These are phyloP conservation scores for Acropora yongei DNA, from an alignment of 64 coral and sea anemone species.

Conservation along the genomic window DNA sequence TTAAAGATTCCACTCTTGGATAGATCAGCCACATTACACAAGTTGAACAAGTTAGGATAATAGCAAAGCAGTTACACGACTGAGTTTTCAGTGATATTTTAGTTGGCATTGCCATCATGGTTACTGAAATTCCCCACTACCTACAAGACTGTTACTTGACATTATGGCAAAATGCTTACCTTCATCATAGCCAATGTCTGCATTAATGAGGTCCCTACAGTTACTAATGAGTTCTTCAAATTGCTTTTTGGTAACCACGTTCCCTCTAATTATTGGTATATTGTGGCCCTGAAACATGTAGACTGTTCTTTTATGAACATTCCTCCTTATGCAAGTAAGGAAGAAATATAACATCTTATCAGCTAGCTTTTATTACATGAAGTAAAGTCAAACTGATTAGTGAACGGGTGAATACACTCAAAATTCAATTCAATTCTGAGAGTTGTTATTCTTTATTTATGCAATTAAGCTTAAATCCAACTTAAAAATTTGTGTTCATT, in stretches of 20 bases:
- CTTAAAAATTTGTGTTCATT: constrained; percentile 1
- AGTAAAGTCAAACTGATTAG: not conserved
- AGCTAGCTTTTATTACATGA: constrained; percentile 1
- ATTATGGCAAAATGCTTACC: constrained; percentile 43
- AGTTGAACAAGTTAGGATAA: not conserved
- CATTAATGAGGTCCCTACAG: constrained; percentile 3
- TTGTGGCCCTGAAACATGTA: constrained; percentile 26
- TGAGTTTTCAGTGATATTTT: not conserved
- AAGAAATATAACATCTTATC: constrained; percentile 5
- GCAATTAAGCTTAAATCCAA: constrained; percentile 4
- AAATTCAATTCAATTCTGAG: constrained; percentile 1
- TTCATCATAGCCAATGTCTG: constrained; percentile 59
- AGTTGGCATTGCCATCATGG: constrained; percentile 9
- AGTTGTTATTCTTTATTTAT: constrained; percentile 5
- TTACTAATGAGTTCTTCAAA: constrained; percentile 27
- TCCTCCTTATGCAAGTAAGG: not conserved
- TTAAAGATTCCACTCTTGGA: not conserved
- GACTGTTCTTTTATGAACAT: constrained; percentile 13
- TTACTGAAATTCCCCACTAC: constrained; percentile 16
- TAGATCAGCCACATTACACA: not conserved
- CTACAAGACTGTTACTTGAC: constrained; percentile 9
- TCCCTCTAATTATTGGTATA: constrained; percentile 5
- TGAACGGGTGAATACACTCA: not conserved
- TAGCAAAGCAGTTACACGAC: constrained; percentile 4
- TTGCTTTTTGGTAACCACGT: too few species aligned